Evolutionary conservation across 2,888 invertebrate species (phyloP).

Genomic region (Mesorhabditis belari): DNA sequence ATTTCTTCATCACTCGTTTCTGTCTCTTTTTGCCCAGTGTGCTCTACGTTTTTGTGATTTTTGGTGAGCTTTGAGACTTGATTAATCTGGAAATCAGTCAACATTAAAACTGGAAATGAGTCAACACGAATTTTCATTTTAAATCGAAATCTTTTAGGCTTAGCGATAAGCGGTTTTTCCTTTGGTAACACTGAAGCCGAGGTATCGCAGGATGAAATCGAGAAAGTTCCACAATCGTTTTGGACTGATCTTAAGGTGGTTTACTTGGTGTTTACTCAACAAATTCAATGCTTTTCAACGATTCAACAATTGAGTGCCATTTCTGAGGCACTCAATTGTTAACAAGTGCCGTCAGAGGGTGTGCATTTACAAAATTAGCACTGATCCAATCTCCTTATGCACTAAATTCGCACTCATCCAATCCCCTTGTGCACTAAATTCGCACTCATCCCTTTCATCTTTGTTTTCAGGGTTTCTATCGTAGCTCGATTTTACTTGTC

Average conservation of each 20-base stretch:
- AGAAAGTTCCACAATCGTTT: constrained; percentile 24
- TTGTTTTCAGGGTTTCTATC: constrained; percentile 20
- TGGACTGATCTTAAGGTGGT: constrained; percentile 28
- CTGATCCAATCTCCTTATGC: too few species aligned
- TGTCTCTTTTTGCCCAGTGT: constrained; percentile 17
- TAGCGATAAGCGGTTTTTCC: not conserved
- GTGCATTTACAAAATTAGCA: not conserved
- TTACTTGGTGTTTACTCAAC: not conserved
- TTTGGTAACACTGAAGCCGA: not conserved
- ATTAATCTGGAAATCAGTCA: not conserved
- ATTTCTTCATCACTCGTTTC: constrained; percentile 11
- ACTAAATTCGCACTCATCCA: too few species aligned
- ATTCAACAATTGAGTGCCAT: too few species aligned
- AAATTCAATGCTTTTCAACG: too few species aligned
- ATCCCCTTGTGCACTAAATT: too few species aligned
- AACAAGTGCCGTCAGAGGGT: too few species aligned
- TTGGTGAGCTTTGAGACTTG: constrained; percentile 5
- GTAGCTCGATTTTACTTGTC: constrained; percentile 24
- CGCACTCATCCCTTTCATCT: too few species aligned
- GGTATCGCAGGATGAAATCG: constrained; percentile 8
- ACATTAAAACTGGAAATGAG: not conserved
- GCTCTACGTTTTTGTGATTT: constrained; percentile 17
- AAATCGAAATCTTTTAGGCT: not conserved
- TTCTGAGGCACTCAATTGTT: too few species aligned
- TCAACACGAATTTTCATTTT: not conserved